Evolutionary conservation across 2,113 vertebrate genomes (phyloP).

Genomic region (Neotragus pygmaeus): DNA sequence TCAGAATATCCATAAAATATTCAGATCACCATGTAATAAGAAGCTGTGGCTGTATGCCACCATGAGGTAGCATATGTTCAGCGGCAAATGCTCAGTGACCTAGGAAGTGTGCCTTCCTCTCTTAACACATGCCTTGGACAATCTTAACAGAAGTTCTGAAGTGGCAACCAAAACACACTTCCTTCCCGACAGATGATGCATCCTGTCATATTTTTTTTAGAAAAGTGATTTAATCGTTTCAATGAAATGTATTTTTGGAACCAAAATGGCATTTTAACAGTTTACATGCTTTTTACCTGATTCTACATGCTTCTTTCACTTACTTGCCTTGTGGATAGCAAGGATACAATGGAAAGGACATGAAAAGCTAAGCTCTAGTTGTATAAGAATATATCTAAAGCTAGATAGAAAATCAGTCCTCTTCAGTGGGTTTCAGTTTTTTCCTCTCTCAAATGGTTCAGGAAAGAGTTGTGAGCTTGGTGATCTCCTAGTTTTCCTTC

Average conservation of each 20-base stretch:
- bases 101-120: slow-evolving; percentile 66
- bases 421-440: background rate
- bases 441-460: background rate
- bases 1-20: slow-evolving; percentile 58
- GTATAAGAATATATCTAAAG: background rate
- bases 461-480: background rate
- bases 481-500: background rate
- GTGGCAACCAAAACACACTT: slow-evolving; percentile 71
- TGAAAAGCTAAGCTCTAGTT: background rate
- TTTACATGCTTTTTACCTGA: slow-evolving; percentile 19
- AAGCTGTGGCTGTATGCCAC: slow-evolving; percentile 39
- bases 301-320: background rate
- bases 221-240: slow-evolving; percentile 66
- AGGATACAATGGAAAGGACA: background rate
- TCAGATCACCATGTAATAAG: slow-evolving; percentile 50
- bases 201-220: slow-evolving; percentile 54
- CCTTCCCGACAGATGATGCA: slow-evolving; percentile 63
- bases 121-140: slow-evolving; percentile 71
- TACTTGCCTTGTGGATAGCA: background rate
- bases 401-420: background rate
- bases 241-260: slow-evolving; percentile 48
- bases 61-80: slow-evolving; percentile 61
- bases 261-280: slow-evolving; percentile 9
- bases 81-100: slow-evolving; percentile 67
- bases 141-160: slow-evolving; percentile 74